A percentile compares a stretch with the other conserved stretches of the same genome.
Conservation (phyloP, 2,888 invertebrate genomes). For the Amiota minor region DNA sequence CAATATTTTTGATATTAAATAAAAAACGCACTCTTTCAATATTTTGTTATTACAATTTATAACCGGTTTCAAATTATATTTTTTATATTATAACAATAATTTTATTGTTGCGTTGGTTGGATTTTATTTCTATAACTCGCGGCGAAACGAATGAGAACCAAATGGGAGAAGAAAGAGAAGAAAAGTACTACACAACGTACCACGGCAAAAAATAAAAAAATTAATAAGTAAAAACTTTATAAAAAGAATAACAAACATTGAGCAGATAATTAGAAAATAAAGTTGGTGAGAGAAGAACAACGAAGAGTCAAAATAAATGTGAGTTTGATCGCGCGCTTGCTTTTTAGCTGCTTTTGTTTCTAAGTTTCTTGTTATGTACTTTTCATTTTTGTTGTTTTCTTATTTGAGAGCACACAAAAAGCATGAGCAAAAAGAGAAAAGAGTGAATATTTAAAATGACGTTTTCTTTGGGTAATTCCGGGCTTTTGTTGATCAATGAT, state of each 20-base stretch:
- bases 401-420: constrained; percentile 5
- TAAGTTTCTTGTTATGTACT: too few species aligned
- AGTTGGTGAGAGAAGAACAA: too few species aligned
- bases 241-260: constrained; percentile 33
- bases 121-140: constrained; percentile 24
- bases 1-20: background rate
- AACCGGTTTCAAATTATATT: constrained; percentile 54
- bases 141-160: constrained; percentile 8
- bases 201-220: constrained; percentile 31
- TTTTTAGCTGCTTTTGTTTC: too few species aligned
- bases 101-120: constrained; percentile 30
- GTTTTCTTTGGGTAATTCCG: constrained; percentile 61
- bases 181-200: constrained; percentile 4
- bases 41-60: constrained; percentile 3
- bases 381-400: too few species aligned
- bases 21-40: constrained; percentile 6
- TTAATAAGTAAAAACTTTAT: constrained; percentile 23
- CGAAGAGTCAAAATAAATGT: constrained; percentile 8
- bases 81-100: constrained; percentile 42
- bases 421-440: constrained; percentile 24
- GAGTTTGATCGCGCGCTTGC: too few species aligned
- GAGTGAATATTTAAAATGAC: constrained; percentile 42
- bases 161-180: background rate
- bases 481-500: constrained; percentile 59
- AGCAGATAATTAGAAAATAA: too few species aligned